Evolutionary conservation across 2,888 invertebrate genomes (phyloP).

Genomic region (Drosophila niveifrons): DNA sequence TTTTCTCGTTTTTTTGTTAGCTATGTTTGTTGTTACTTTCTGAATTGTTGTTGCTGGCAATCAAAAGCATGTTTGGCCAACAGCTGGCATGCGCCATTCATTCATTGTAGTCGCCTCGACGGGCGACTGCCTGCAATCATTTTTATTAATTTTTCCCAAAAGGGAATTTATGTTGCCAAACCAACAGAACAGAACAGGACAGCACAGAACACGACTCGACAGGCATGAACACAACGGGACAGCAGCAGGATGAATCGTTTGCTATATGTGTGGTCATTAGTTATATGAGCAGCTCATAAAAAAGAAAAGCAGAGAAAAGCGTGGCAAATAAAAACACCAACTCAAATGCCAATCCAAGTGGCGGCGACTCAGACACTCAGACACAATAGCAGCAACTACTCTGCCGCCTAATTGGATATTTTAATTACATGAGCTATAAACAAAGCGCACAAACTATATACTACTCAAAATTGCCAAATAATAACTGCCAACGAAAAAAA

Average conservation of each 20-base stretch:
- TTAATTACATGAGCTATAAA: constrained; percentile 70
- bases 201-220: constrained; percentile 19
- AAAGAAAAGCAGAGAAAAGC: constrained; percentile 12
- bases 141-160: constrained; percentile 78
- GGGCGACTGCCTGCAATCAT: constrained; percentile 70
- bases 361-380: background rate
- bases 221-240: constrained; percentile 8
- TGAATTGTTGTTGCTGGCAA: constrained; percentile 63
- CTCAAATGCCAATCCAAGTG: constrained; percentile 20
- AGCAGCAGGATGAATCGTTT: constrained; percentile 8
- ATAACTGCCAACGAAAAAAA: constrained; percentile 46
- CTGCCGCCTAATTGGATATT: constrained; percentile 71
- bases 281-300: constrained; percentile 65
- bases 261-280: constrained; percentile 47
- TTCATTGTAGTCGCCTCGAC: constrained; percentile 63
- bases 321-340: background rate
- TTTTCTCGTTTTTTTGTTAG: constrained; percentile 14
- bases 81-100: constrained; percentile 79
- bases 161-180: constrained; percentile 70
- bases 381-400: background rate
- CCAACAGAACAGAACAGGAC: constrained; percentile 13
- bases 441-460: constrained; percentile 19
- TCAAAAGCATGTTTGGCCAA: constrained; percentile 78
- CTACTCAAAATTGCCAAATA: constrained; percentile 65
- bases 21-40: constrained; percentile 18